These are phyloP conservation scores for Drosophila ficusphila DNA, from an alignment of 1,140 invertebrate genomes.

Conservation along the genomic window DNA sequence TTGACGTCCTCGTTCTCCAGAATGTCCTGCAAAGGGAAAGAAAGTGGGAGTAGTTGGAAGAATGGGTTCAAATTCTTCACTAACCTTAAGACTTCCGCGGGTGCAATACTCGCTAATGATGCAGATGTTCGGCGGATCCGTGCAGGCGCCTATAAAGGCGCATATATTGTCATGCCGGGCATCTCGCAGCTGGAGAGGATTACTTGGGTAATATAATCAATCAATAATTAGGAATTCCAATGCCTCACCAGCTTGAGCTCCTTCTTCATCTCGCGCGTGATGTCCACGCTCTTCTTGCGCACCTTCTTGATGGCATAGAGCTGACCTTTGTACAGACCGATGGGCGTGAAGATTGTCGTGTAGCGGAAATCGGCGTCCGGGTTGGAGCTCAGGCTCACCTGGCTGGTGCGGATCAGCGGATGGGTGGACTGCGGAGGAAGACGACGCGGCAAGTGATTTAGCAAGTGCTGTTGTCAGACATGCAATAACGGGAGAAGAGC, in stretches of 20 bases:
- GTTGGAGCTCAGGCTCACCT: slow-evolving; percentile 94
- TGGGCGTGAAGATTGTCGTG: slow-evolving; percentile 93
- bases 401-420: slow-evolving; percentile 91
- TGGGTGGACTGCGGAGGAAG: slow-evolving; percentile 84
- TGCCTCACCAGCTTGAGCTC: slow-evolving; percentile 94
- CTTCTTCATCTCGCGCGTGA: slow-evolving; percentile 96
- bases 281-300: slow-evolving; percentile 93
- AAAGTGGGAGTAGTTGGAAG: not conserved
- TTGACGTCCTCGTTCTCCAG: slow-evolving; percentile 95
- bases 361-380: slow-evolving; percentile 93
- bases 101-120: slow-evolving; percentile 96
- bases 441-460: slow-evolving; percentile 49
- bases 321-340: slow-evolving; percentile 94
- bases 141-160: slow-evolving; percentile 96
- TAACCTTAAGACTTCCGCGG: slow-evolving; percentile 93
- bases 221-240: not conserved
- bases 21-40: slow-evolving; percentile 89
- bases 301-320: slow-evolving; percentile 93
- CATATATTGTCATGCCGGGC: slow-evolving; percentile 96
- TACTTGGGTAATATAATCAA: not conserved
- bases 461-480: slow-evolving; percentile 50
- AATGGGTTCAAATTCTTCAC: slow-evolving; percentile 4
- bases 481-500: slow-evolving; percentile 20
- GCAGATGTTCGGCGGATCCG: slow-evolving; percentile 94
- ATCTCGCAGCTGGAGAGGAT: slow-evolving; percentile 91